Conservation (phyloP, 1,140 invertebrate species). For the Hypothenemus hampei region DNA sequence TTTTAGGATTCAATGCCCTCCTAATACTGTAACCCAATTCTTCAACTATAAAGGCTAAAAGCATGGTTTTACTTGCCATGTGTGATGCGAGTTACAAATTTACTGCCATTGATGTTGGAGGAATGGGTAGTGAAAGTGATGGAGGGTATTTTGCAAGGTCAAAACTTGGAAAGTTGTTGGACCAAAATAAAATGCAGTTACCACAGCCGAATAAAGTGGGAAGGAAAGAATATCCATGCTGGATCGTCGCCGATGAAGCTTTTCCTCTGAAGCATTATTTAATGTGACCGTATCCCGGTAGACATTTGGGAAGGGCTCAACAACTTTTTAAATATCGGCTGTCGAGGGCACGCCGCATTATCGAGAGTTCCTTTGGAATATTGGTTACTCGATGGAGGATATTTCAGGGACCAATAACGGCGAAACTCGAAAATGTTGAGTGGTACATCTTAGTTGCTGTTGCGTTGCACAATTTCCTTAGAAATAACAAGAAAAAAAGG, state of each 20-base stretch:
- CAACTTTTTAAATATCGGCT: slow-evolving; percentile 15
- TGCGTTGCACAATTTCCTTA: too few relatives aligned
- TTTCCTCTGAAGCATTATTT: slow-evolving; percentile 14
- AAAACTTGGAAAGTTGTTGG: slow-evolving; percentile 1
- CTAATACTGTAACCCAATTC: slow-evolving; percentile 40
- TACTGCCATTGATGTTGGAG: slow-evolving; percentile 45
- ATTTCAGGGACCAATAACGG: background rate
- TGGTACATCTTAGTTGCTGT: too few relatives aligned
- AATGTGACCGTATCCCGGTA: slow-evolving; percentile 15
- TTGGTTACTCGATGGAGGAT: too few relatives aligned
- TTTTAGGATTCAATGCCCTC: slow-evolving; percentile 39
- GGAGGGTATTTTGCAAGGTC: slow-evolving; percentile 15
- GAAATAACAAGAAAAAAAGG: too few relatives aligned
- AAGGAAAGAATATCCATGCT: slow-evolving; percentile 1
- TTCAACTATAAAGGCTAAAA: slow-evolving; percentile 47
- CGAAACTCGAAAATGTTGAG: too few relatives aligned
- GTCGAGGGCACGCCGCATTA: too few relatives aligned
- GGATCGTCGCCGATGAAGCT: slow-evolving; percentile 13
- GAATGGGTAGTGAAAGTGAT: slow-evolving; percentile 44
- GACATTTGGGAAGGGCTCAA: slow-evolving; percentile 4
- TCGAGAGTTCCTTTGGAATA: too few relatives aligned
- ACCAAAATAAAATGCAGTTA: slow-evolving; percentile 16
- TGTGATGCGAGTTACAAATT: slow-evolving; percentile 46
- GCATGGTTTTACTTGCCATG: slow-evolving; percentile 45
- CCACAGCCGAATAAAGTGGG: slow-evolving; percentile 4